Conservation (phyloP, 2,888 invertebrate genomes). For the Oegoconia quadripuncta region DNA sequence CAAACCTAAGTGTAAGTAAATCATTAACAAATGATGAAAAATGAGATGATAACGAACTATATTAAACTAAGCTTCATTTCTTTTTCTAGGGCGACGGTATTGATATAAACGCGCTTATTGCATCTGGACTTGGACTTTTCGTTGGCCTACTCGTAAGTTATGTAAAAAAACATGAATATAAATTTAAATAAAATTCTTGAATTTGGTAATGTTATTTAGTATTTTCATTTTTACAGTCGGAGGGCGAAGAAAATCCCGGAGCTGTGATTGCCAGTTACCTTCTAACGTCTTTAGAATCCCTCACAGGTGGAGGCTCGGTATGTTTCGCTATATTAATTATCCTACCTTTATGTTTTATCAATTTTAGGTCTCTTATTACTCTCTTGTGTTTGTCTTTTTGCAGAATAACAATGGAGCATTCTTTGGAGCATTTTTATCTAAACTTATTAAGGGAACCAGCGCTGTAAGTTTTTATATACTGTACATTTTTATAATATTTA, state of each 20-base stretch:
- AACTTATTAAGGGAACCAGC: conserved; percentile 63
- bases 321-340: conserved; percentile 20
- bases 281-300: conserved; percentile 61
- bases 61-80: neutral
- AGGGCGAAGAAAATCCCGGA: conserved; percentile 69
- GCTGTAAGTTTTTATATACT: conserved; percentile 46
- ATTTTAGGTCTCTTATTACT: too few relatives aligned
- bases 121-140: conserved; percentile 63
- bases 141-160: conserved; percentile 63
- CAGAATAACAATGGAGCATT: conserved; percentile 73
- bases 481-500: neutral
- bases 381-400: neutral
- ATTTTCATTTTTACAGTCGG: conserved; percentile 46
- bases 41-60: neutral
- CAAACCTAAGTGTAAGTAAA: conserved; percentile 65
- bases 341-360: too few relatives aligned
- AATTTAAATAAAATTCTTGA: neutral
- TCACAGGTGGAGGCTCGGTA: conserved; percentile 74
- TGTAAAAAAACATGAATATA: neutral
- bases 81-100: conserved; percentile 63
- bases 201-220: neutral
- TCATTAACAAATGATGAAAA: neutral
- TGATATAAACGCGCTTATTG: conserved; percentile 63
- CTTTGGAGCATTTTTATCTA: conserved; percentile 64
- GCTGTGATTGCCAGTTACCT: conserved; percentile 61